phyloP scores from a whole-genome alignment of 2,113 vertebrate genomes.

The Sebastes fasciatus region DNA sequence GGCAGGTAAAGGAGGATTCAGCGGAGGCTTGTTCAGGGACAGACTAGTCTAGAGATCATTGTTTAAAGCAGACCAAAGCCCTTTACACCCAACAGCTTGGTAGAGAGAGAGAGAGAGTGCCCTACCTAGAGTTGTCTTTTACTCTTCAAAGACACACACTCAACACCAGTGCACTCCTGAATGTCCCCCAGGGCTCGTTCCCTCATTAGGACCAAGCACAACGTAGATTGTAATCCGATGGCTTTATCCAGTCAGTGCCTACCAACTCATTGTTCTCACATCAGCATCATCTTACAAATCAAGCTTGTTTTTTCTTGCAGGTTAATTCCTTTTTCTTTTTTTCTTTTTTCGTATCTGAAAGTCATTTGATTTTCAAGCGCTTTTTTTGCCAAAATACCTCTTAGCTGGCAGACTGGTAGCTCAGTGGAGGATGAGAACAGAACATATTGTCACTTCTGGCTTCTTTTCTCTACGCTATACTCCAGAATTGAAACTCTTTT shows the following conservation, averaged over 20 bases:
- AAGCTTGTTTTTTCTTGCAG: slow-evolving; percentile 7
- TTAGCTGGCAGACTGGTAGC: slow-evolving; percentile 24
- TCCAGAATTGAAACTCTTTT: background rate
- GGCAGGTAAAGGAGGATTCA: background rate
- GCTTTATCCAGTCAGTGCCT: slow-evolving; percentile 67
- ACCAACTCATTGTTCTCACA: slow-evolving; percentile 37
- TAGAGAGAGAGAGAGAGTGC: too few species aligned
- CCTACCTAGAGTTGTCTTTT: too few species aligned
- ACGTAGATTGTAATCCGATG: slow-evolving; percentile 28
- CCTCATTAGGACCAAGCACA: slow-evolving; percentile 52
- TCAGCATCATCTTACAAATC: slow-evolving; percentile 24
- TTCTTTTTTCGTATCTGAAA: slow-evolving; percentile 11
- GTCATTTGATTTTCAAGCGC: background rate
- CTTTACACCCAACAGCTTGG: background rate
- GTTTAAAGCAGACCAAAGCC: slow-evolving; percentile 14
- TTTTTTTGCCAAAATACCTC: slow-evolving; percentile 54
- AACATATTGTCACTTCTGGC: background rate
- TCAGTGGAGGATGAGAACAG: slow-evolving; percentile 2
- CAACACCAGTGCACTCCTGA: too few species aligned
- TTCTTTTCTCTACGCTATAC: background rate
- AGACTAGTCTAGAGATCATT: background rate
- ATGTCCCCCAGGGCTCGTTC: slow-evolving; percentile 2
- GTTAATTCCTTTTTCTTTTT: slow-evolving; percentile 5
- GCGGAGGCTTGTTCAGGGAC: slow-evolving; percentile 8
- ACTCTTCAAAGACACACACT: too few species aligned